Evolutionary conservation across 2,797 vertebrate species (phyloP).

Genomic region (Poecilia velifera): DNA sequence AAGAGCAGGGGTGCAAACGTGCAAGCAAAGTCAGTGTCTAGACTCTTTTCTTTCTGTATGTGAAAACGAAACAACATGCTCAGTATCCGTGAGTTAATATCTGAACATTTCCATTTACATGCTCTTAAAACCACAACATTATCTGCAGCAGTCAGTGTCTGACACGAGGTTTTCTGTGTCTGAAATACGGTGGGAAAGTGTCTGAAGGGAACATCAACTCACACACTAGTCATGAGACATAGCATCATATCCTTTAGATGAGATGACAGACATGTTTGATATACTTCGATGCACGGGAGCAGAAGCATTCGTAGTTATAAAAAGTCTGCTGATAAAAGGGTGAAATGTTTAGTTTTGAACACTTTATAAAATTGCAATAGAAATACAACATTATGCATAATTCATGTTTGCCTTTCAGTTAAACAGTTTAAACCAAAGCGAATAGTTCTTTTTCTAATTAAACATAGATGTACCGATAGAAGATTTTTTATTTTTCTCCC

Average conservation of each 20-base stretch:
- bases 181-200: slow-evolving; percentile 38
- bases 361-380: neutral
- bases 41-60: slow-evolving; percentile 17
- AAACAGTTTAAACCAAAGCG: neutral
- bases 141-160: slow-evolving; percentile 41
- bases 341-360: neutral
- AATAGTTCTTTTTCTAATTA: neutral
- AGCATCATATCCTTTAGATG: neutral
- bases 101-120: slow-evolving; percentile 19
- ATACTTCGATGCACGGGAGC: neutral
- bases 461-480: neutral
- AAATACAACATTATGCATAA: neutral
- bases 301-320: neutral
- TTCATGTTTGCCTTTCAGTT: neutral
- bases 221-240: slow-evolving; percentile 4
- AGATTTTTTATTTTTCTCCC: neutral
- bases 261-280: neutral
- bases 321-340: neutral
- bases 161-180: slow-evolving; percentile 45
- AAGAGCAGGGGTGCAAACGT: neutral
- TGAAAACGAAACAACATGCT: slow-evolving; percentile 17
- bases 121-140: slow-evolving; percentile 44
- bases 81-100: slow-evolving; percentile 25
- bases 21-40: slow-evolving; percentile 31
- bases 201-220: slow-evolving; percentile 23